Evolutionary conservation across 2,113 vertebrate species (phyloP).

Genomic region (Sciurus niger): DNA sequence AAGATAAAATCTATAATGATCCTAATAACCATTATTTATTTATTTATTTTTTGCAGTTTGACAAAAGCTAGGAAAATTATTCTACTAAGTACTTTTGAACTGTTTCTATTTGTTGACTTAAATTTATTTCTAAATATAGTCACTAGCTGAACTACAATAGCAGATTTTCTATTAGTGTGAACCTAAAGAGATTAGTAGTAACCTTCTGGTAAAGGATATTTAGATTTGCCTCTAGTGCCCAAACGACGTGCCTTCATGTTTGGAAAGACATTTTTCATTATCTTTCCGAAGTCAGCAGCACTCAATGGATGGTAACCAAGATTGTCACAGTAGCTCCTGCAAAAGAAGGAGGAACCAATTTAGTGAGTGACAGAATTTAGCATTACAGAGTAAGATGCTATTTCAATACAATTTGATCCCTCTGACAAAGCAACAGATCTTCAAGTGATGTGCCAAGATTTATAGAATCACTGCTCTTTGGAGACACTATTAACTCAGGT

Average conservation of each 20-base stretch:
- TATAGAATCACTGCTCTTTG: neutral
- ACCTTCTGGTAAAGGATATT: conserved; percentile 96
- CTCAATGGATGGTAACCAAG: conserved; percentile 98
- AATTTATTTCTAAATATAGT: conserved; percentile 92
- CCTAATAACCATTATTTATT: conserved; percentile 59
- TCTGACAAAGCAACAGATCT: conserved; percentile 47
- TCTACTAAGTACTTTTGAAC: conserved; percentile 79
- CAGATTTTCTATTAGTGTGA: conserved; percentile 89
- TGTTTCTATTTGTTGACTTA: conserved; percentile 86
- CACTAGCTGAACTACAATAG: conserved; percentile 88
- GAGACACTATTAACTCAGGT: neutral
- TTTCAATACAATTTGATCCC: neutral
- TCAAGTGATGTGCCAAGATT: neutral
- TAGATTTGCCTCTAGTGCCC: conserved; percentile 99
- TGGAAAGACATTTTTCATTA: conserved; percentile 99
- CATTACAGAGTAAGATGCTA: neutral
- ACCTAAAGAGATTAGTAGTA: conserved; percentile 83
- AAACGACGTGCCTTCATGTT: conserved; percentile 99
- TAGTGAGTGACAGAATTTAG: conserved; percentile 53
- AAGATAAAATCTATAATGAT: conserved; percentile 34
- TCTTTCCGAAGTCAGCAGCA: conserved; percentile 99
- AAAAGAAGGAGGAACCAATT: conserved; percentile 85
- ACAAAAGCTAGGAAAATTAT: conserved; percentile 69
- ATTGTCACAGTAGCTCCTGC: conserved; percentile 99
- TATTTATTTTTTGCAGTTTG: conserved; percentile 78